Evolutionary conservation across 2,113 vertebrate genomes (phyloP), one percentile per base, ranked within the genome.

Genomic region (Periophthalmus modestus): DNA sequence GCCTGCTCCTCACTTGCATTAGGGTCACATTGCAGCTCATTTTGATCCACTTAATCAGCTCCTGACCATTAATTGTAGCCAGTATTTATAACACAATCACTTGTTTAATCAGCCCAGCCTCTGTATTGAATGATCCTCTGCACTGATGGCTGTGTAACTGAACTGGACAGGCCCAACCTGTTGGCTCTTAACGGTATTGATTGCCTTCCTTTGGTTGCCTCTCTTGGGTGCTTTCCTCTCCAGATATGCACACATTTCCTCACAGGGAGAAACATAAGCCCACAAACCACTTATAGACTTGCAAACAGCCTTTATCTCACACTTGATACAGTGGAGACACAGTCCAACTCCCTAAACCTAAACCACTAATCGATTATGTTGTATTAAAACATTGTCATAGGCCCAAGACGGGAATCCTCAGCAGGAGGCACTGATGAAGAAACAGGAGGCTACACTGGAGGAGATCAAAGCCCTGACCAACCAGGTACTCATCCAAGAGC

Each of bases 401-500:
- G 77, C 95, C 84, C 92, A 87, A 36, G 95, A 95, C 67, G 92
- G 81, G 79, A 88, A 76, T 57, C 87, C 84, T 14, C 93, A 91
- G 11, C 95, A 96, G 88, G 92, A 93, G 80, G 93, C 87, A 71
- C 93, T 98, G 82, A 94, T 95, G 80, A 94, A 94, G 90, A 98
- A 95, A 85, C 97, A 98, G 79, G 90, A 90, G 0, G 93, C 91
- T 1, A 96, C 93, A 23, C 87, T 97, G 76, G 94, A 94, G n/a
- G 87, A 93, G 68, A 95, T 98, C 89, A 95, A 91, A 87, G 90
- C 89, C 28, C 84, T 93, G 57, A 95, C 93, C 80, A 94, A 93
- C 72, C 94, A 97, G 96, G 96, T 98, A 91, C 84, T 43, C 7
- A 79, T 57, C 28, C 5, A 54, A 16, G 15, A 50, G 48, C 48